Base-by-base conservation (phyloP, 2,888 invertebrate species). In the Phoenoteleia sp. region DNA sequence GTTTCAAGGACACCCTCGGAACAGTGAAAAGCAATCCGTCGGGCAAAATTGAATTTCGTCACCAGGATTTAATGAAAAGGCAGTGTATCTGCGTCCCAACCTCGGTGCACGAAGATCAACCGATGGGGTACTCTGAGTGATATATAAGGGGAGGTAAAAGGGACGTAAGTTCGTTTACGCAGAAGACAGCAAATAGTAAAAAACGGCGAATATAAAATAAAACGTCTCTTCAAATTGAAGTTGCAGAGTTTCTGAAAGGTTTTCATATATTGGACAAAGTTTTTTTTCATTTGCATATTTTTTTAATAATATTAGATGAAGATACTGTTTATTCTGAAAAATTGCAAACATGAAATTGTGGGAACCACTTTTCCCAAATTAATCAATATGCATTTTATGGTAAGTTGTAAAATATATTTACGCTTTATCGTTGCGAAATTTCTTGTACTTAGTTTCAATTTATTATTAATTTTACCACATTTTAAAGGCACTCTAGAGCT, bases 1-100 rank as follows among this genome's bases (percentile, higher is more conserved):
- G 92, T 93, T 92, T 92, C 92, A 76, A 75, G 82, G 79, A 77
- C 71, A 66, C 69, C 84, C 88, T 89, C 86, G 90, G 87, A 90
- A 93, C 91, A 92, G 88, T 90, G 91, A 91, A 93, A 93, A 92
- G 91, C 93, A 92, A 92, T 92, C 89, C 91, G 87, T 87, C 89
- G 89, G 88, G 90, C 87, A 91, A 92, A 92, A 93, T 93, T 92
- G 91, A 92, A 92, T 93, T 91, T 91, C 91, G 88, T 89, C 89
- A 81, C 83, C 71, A 75, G 86, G 75, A 81, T 86, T 86, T 83
- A 86, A 84, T 86, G 84, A 83, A 86, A 86, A 79, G 77, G 62
- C 79, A 80, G 79, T 69, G 74, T 75, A 77, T 79, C 79, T 56
- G 62, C 79, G 67, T 77, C 42, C 74, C 56, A 39, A 56, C 77